Conservation (phyloP, 2,113 vertebrate species). For the Felis chaus region DNA sequence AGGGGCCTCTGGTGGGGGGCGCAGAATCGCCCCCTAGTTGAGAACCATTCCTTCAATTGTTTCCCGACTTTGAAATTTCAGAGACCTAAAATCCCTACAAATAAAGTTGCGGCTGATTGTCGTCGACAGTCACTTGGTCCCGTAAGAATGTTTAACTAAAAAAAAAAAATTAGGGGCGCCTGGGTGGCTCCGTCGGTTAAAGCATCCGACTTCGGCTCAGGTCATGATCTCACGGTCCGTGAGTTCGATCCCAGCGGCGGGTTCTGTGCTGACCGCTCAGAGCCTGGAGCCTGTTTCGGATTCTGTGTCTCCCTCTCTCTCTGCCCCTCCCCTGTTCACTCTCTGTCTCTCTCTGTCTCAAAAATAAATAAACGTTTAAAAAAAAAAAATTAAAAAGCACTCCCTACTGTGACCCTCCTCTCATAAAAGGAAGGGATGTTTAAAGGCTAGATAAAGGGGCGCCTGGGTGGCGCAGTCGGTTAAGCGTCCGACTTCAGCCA, state of each 20-base stretch:
- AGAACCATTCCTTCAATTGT: neutral
- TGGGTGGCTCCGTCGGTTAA: too few species aligned
- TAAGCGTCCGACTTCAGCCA: too few species aligned
- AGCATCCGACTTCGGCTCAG: too few species aligned
- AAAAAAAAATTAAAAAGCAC: neutral
- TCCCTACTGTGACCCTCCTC: neutral
- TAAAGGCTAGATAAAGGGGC: neutral
- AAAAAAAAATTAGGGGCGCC: neutral
- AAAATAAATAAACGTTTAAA: too few species aligned
- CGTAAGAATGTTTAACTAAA: neutral
- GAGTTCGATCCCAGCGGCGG: too few species aligned
- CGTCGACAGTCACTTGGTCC: neutral
- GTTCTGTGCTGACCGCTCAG: too few species aligned
- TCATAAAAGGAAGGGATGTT: neutral
- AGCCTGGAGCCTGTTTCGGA: too few species aligned
- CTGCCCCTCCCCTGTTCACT: too few species aligned
- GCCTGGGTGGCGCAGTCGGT: too few species aligned
- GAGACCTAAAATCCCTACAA: neutral
- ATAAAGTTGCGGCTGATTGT: neutral
- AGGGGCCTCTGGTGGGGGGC: neutral
- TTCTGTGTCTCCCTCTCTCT: too few species aligned
- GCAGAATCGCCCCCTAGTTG: neutral
- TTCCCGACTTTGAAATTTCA: slow-evolving; percentile 1
- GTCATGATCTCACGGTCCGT: rapidly evolving
- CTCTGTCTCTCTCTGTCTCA: too few species aligned